Evolutionary conservation across 2,888 invertebrate genomes (phyloP).

Genomic region (Acronicta aceris): DNA sequence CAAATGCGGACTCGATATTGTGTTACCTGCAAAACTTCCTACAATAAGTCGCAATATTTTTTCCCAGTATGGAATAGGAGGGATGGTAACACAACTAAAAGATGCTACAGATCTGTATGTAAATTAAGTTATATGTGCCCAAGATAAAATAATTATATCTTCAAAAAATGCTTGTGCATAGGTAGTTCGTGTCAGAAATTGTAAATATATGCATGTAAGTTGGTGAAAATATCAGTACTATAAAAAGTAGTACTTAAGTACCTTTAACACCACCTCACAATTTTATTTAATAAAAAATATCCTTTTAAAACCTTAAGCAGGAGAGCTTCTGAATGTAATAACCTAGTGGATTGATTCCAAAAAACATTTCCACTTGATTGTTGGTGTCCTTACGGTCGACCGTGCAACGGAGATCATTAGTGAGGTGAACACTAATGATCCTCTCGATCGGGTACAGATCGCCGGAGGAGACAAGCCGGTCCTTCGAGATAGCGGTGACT

Average conservation of each 20-base stretch:
- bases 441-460: slow-evolving; percentile 75
- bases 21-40: slow-evolving; percentile 54
- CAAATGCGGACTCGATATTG: slow-evolving; percentile 66
- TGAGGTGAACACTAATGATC: slow-evolving; percentile 83
- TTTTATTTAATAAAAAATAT: too few relatives aligned
- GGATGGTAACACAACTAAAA: slow-evolving; percentile 1
- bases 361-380: slow-evolving; percentile 58
- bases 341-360: slow-evolving; percentile 49
- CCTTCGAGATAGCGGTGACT: slow-evolving; percentile 61
- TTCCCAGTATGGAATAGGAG: slow-evolving; percentile 16
- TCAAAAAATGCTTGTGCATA: too few relatives aligned
- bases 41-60: slow-evolving; percentile 27
- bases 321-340: too few relatives aligned
- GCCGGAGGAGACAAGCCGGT: slow-evolving; percentile 66
- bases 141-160: too few relatives aligned
- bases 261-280: too few relatives aligned
- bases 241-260: too few relatives aligned
- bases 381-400: slow-evolving; percentile 55
- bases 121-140: too few relatives aligned
- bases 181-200: too few relatives aligned
- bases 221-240: too few relatives aligned
- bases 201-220: too few relatives aligned
- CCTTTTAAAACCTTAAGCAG: too few relatives aligned
- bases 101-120: too few relatives aligned
- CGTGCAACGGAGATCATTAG: slow-evolving; percentile 77